A percentile compares a stretch with the other conserved stretches of the same genome.
Evolutionary conservation across 2,888 invertebrate species (phyloP).

Genomic region (Chironomus tentans): DNA sequence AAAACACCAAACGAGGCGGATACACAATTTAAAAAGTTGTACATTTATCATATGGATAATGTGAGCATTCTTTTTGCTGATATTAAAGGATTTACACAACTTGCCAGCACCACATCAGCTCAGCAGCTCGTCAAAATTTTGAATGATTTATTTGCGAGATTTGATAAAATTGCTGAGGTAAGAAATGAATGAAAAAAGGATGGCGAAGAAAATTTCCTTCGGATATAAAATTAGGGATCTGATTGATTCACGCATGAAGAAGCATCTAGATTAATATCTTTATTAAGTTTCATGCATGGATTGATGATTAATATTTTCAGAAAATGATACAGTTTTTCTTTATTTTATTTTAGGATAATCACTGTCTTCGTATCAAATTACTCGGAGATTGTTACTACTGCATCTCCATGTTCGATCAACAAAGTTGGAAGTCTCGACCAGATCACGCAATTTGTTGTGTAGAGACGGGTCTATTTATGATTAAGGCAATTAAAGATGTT

Average conservation of each 20-base stretch:
- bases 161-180: slow-evolving; percentile 79
- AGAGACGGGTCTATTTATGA: slow-evolving; percentile 95
- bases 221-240: neutral
- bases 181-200: too few species aligned
- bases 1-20: slow-evolving; percentile 33
- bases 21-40: slow-evolving; percentile 88
- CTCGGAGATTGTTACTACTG: slow-evolving; percentile 90
- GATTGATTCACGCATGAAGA: neutral
- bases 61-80: slow-evolving; percentile 94
- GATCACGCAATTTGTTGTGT: slow-evolving; percentile 87
- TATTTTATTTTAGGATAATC: slow-evolving; percentile 58
- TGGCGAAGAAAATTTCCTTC: neutral
- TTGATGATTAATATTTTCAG: too few species aligned
- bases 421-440: slow-evolving; percentile 46
- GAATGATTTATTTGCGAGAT: slow-evolving; percentile 84
- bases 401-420: slow-evolving; percentile 52
- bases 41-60: slow-evolving; percentile 91
- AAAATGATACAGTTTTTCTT: too few species aligned
- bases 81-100: slow-evolving; percentile 66
- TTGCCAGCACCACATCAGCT: slow-evolving; percentile 82
- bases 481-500: slow-evolving; percentile 80
- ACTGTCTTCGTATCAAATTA: slow-evolving; percentile 80
- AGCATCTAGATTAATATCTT: too few species aligned
- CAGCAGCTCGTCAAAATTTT: slow-evolving; percentile 80
- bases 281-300: too few species aligned